Evolutionary conservation across 2,888 invertebrate genomes (phyloP), one percentile per base, ranked within the genome.

Genomic region (Zygogramma bicolorata): DNA sequence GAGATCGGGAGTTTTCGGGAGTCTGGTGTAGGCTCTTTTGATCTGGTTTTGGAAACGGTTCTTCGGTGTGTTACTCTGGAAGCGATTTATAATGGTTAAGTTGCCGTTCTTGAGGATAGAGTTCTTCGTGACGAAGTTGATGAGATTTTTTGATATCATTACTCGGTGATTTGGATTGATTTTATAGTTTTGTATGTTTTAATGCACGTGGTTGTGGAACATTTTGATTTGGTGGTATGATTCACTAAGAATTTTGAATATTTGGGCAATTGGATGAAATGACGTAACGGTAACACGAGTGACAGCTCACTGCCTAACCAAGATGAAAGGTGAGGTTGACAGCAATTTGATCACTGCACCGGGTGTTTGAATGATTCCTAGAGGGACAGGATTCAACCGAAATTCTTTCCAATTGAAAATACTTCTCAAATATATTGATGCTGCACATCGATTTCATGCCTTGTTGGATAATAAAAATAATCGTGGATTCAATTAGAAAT

Each of bases 1-100:
- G 42, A 87, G 75, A 65, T 86, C 86, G 0, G 87, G 87, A 2
- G 85, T 84, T 79, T 83, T 84, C 0, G 84, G 85, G 18, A 79
- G 67, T 74, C 76, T 78, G 27, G 74, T 74, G 25, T 76, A 70
- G 25, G 63, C 10, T 46, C 46, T 18, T 46, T 13, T 46, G 29
- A 3, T 18, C 18, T 25, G 49, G 58, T 10, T 63, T 65, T n/a
- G 15, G 53, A 53, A 22, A 2, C 18, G 58, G 4, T 46, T 49
- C 13, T 13, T 25, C 22, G 20, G 6, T 0, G 22, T 29, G 20
- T 57, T 34, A 29, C 34, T 20, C n/a, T 34, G 13, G 20, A 59
- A 8, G 15, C 66, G 31, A 7, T 46, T 70, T 1, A 42, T 15
- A 1, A 42, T 65, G 20, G 38, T 61, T 20, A 27, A 34, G 15